A percentile compares a stretch with the other conserved stretches of the same genome.
phyloP scores from a whole-genome alignment of 2,888 invertebrate genomes.

The Priapulus caudatus region DNA sequence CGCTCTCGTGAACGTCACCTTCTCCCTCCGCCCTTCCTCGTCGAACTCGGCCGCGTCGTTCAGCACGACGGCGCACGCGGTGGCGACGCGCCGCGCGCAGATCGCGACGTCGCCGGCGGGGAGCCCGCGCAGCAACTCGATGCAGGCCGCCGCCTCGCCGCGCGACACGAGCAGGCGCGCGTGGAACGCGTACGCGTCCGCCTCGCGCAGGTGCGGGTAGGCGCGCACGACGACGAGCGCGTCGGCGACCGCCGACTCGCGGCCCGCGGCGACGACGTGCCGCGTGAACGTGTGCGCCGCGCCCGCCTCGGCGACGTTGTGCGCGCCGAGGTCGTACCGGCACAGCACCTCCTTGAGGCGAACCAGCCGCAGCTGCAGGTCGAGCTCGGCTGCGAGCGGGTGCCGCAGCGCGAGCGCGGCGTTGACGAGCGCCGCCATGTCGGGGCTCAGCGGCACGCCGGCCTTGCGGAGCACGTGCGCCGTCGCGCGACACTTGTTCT shows the following conservation, averaged over 20 bases:
- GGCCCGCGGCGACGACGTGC: conserved; percentile 27
- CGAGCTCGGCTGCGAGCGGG: conserved; percentile 24
- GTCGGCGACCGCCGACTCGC: conserved; percentile 26
- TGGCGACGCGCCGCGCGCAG: too few relatives aligned
- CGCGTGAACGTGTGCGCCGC: conserved; percentile 25
- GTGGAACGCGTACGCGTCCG: conserved; percentile 24
- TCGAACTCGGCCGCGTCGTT: too few relatives aligned
- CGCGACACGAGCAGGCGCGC: conserved; percentile 23
- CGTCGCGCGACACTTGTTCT: conserved; percentile 29
- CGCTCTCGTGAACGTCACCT: too few relatives aligned
- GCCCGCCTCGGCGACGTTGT: conserved; percentile 21
- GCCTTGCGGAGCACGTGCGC: conserved; percentile 29
- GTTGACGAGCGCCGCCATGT: conserved; percentile 27
- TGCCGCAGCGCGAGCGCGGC: conserved; percentile 26
- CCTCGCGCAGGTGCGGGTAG: conserved; percentile 19
- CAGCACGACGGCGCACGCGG: too few relatives aligned
- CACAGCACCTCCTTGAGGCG: conserved; percentile 27
- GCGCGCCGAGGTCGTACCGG: conserved; percentile 26
- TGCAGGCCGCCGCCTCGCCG: too few relatives aligned
- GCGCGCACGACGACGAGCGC: conserved; percentile 25
- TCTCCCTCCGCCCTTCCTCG: too few relatives aligned
- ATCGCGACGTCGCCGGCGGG: too few relatives aligned
- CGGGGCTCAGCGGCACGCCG: conserved; percentile 29
- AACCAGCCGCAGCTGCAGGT: conserved; percentile 25
- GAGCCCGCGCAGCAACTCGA: too few relatives aligned